Percentiles rank a stretch among this genome's conserved stretches.
phyloP scores from a whole-genome alignment of 2,888 invertebrate genomes.

The Nomada fabriciana region DNA sequence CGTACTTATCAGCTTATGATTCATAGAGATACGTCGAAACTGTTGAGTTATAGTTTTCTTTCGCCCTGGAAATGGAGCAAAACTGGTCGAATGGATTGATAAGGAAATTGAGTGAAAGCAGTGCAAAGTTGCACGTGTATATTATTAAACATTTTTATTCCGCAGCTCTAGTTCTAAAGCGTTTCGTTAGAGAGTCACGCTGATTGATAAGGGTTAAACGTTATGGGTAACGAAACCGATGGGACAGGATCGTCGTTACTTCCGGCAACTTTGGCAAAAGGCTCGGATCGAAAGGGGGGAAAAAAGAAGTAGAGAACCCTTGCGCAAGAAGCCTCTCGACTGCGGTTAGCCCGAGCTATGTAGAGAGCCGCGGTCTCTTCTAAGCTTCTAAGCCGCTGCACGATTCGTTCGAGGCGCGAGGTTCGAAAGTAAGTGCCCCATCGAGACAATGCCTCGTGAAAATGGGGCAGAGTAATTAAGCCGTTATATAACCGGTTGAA shows the following conservation, averaged over 20 bases:
- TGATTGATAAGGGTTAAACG: constrained; percentile 19
- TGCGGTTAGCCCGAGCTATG: constrained; percentile 61
- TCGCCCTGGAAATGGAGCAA: neutral
- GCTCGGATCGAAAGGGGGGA: constrained; percentile 7
- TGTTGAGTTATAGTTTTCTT: neutral
- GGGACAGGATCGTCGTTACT: constrained; percentile 32
- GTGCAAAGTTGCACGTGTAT: neutral
- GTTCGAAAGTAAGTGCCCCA: constrained; percentile 81
- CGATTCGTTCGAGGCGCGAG: constrained; percentile 70
- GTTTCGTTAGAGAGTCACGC: neutral
- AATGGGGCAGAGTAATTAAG: constrained; percentile 83
- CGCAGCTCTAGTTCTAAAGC: neutral
- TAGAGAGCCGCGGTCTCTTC: constrained; percentile 59
- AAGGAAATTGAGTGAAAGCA: neutral
- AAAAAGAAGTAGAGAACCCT: constrained; percentile 30
- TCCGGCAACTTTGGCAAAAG: constrained; percentile 55
- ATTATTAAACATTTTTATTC: neutral
- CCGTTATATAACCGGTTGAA: constrained; percentile 81
- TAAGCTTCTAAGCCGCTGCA: constrained; percentile 67
- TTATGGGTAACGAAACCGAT: constrained; percentile 3
- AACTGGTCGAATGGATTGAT: neutral
- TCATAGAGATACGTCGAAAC: neutral
- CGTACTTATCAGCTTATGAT: neutral
- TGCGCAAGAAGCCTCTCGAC: constrained; percentile 68
- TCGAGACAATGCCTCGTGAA: constrained; percentile 82